Evolutionary conservation across 2,113 vertebrate species (phyloP), one percentile per base, ranked within the genome.

Genomic region (Callithrix jacchus): DNA sequence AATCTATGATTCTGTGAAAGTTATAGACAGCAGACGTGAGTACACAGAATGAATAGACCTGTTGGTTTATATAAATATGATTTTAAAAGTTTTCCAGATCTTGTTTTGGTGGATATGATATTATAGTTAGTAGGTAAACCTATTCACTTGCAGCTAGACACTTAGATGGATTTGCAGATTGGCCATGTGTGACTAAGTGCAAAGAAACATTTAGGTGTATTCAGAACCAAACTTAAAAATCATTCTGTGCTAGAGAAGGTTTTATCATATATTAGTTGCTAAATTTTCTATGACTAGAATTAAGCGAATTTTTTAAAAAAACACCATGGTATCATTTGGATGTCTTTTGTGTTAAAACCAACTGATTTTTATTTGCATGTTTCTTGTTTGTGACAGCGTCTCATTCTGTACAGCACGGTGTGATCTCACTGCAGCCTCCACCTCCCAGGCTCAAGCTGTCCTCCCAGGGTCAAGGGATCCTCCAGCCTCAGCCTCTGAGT

Each of bases 241-340:
- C 68, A 83, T 2, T 68, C 10, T 21, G 12, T 83, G 56, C 25
- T 68, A 56, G 64, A 82, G 58, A 27, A 66, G 27, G 35, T 32
- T 68, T 88, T 83, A 23, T 74, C 32, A 66, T 74, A 47, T 7
- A 23, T 68, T 56, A 88, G 54, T 32, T 87, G 61, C 52, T 87
- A 54, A 89, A 76, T 95, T 95, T 64, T 95, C 80, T 81, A 7
- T 68, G 93, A 58, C 27, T 87, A n/a, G 76, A 92, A 87, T 64
- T 92, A 92, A 73, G 52, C 52, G 64, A 35, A 64, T 35, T 85
- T 52, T 49, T 49, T 49, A 23, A 30, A 85, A 85, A 40, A 27
- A 85, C 76, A n/a, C 14, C 14, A 20, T 42, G 25, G 5, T 92
- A 45, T 81, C 52, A 64, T 80, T 81, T 74, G n/a, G 23, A 47